A percentile compares a stretch with the other conserved stretches of the same genome.
These are phyloP conservation scores for Ochropacha duplaris DNA, from an alignment of 2,888 invertebrate genomes.

Conservation along the genomic window DNA sequence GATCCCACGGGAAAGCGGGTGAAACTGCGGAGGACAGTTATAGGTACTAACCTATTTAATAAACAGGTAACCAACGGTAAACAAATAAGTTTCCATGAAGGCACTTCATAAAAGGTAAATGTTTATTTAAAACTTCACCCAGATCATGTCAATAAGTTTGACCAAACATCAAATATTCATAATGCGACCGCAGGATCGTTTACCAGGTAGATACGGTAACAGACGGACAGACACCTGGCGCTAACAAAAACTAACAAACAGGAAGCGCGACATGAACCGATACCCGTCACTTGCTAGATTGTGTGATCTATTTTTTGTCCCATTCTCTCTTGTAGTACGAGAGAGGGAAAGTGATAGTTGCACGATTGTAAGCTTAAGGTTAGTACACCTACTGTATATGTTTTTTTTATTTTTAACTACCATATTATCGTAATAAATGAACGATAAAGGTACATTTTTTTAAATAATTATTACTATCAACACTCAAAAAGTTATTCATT, in stretches of 20 bases:
- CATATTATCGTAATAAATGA: no score
- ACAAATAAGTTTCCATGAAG: background rate
- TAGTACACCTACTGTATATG: background rate
- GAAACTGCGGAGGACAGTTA: no score
- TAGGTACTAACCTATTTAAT: no score
- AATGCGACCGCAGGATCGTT: constrained; percentile 9
- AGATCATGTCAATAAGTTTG: background rate
- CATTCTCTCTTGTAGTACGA: constrained; percentile 8
- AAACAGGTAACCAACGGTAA: no score
- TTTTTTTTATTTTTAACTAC: no score
- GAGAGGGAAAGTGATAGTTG: constrained; percentile 2
- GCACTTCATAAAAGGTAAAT: background rate
- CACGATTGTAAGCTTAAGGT: background rate
- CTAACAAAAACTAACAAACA: constrained; percentile 23
- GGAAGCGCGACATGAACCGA: constrained; percentile 22
- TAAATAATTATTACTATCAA: no score
- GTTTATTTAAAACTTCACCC: background rate
- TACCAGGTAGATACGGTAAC: constrained; percentile 12
- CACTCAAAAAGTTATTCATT: no score
- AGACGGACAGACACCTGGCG: constrained; percentile 38
- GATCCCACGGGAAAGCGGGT: no score
- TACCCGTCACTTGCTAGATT: constrained; percentile 19
- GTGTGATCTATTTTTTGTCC: constrained; percentile 29
- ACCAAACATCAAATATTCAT: background rate
- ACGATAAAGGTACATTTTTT: no score